Base-by-base conservation (phyloP, 2,888 invertebrate species). In the Cheilosia vernalis region DNA sequence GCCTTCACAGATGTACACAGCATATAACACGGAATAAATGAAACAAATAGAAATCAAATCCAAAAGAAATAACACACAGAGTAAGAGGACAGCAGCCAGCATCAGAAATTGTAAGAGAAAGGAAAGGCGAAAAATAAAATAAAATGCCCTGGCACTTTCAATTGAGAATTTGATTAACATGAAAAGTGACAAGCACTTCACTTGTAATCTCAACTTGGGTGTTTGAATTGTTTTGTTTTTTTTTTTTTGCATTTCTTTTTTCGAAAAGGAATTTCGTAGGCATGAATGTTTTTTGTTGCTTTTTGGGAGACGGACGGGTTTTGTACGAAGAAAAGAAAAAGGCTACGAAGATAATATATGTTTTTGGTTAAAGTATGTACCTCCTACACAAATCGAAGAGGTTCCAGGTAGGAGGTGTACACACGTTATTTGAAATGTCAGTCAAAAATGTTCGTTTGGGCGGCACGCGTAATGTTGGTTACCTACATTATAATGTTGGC, bases 151-250 rank as follows among this genome's bases (percentile, higher is more conserved):
- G 77, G 77, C 67, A 77, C 77, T 77, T 77, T 77, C 77, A 77
- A 77, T 77, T 77, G 67, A 61, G 78, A 78, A 69, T 78, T 78
- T 69, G 78, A 78, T 78, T 78, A 78, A 78, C 78, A 78, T 70
- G 69, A 78, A 78, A 78, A 78, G 78, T 78, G 78, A 78, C 78
- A 69, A 78, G 78, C 78, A 78, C 78, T 70, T 78, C 78, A 78
- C 69, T 78, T 78, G 78, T 69, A 78, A 70, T 78, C 69, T 70
- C 63, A 78, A 56, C 78, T 78, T 74, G 67, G 67, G 56, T 77
- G 56, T 47, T 56, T 56, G 58, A 33, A 47, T 53, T 60, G 44
- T 33, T 55, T 76, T 17, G 13, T 4, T 44, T 49, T 47, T 40
- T 33, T 33, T 21, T 61, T 44, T 53, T 33, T 44, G 40, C 42